Evolutionary conservation across 1,140 invertebrate genomes (phyloP).

Genomic region (Hyposmocoma kahamanoa): DNA sequence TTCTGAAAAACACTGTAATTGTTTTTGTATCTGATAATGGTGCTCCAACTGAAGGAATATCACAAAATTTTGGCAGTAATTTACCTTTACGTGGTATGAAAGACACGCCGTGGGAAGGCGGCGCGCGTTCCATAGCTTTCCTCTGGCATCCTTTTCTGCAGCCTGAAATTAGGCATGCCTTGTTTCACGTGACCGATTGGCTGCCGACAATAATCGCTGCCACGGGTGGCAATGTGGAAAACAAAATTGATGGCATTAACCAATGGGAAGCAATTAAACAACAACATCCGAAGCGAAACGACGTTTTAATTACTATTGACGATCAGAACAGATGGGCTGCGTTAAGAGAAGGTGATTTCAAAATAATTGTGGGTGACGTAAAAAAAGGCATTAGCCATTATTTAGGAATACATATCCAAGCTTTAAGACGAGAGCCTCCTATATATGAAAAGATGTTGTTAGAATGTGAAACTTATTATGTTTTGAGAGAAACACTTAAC

Average conservation of each 20-base stretch:
- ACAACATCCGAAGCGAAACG: conserved; percentile 70
- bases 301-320: conserved; percentile 71
- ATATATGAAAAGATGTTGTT: conserved; percentile 21
- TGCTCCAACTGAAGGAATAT: conserved; percentile 79
- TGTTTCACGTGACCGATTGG: conserved; percentile 93
- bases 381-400: conserved; percentile 15
- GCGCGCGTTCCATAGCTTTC: conserved; percentile 83
- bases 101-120: conserved; percentile 91
- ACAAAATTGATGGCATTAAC: conserved; percentile 79
- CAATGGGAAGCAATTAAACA: conserved; percentile 81
- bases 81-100: conserved; percentile 87
- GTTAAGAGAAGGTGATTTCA: conserved; percentile 31
- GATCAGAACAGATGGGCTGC: conserved; percentile 26
- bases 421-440: conserved; percentile 5
- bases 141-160: conserved; percentile 83
- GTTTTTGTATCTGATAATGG: conserved; percentile 87
- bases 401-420: conserved; percentile 20
- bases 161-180: conserved; percentile 78
- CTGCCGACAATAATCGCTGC: conserved; percentile 82
- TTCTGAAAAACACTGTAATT: conserved; percentile 81
- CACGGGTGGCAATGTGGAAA: conserved; percentile 33
- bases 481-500: conserved; percentile 27
- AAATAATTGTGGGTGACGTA: conserved; percentile 32
- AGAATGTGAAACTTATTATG: conserved; percentile 17
- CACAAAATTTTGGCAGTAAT: conserved; percentile 88